A percentile compares a stretch with the other conserved stretches of the same genome.
Evolutionary conservation across 1,140 invertebrate species (phyloP).

Genomic region (Drosophila santomea): DNA sequence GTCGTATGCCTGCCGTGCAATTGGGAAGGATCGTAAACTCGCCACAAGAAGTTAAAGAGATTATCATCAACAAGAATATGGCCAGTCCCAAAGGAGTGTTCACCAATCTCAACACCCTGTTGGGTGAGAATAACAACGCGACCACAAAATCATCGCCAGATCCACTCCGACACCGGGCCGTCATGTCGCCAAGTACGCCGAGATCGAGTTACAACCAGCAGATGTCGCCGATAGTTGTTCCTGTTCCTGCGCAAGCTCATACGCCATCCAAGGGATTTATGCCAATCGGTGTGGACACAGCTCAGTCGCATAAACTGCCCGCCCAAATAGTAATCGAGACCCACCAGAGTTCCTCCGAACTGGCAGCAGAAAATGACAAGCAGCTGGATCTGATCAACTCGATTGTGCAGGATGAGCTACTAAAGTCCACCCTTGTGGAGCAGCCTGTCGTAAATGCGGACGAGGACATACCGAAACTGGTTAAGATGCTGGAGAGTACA

Average conservation of each 20-base stretch:
- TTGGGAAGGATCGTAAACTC: conserved; percentile 25
- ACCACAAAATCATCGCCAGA: conserved; percentile 30
- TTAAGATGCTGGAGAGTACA: conserved; percentile 82
- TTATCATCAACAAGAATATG: conserved; percentile 76
- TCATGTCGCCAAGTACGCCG: conserved; percentile 48
- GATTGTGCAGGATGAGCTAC: conserved; percentile 68
- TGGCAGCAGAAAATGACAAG: conserved; percentile 79
- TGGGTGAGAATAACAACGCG: conserved; percentile 42
- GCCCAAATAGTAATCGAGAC: conserved; percentile 79
- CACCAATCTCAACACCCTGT: conserved; percentile 72
- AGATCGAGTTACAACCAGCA: conserved; percentile 29
- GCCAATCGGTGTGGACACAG: conserved; percentile 72
- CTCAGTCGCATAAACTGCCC: conserved; percentile 79
- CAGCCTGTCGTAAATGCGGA: conserved; percentile 48
- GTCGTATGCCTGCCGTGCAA: conserved; percentile 52
- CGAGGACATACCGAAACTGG: conserved; percentile 81
- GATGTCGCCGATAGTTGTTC: neutral
- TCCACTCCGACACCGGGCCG: conserved; percentile 14
- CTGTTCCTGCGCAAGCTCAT: neutral
- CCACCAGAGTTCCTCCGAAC: conserved; percentile 76
- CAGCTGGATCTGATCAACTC: conserved; percentile 84
- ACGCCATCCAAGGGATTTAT: conserved; percentile 68
- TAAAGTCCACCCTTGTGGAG: conserved; percentile 59
- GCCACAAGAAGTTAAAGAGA: conserved; percentile 74
- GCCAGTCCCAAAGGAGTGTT: conserved; percentile 78